Conservation (phyloP, 2,113 vertebrate genomes). For the Prunella himalayana region DNA sequence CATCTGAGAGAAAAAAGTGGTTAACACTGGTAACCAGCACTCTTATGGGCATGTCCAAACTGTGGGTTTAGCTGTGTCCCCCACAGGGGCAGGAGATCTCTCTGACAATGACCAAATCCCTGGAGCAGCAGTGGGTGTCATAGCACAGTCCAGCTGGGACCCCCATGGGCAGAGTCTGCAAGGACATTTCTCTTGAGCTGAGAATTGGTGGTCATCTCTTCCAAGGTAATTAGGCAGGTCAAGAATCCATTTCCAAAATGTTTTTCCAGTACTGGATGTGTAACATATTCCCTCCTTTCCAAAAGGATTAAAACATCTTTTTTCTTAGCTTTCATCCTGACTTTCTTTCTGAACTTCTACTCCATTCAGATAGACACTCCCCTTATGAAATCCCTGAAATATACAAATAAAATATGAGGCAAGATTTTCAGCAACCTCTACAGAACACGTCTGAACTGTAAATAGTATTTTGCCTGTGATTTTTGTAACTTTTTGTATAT, state of each 20-base stretch:
- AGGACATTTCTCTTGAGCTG: not conserved
- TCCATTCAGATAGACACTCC: not conserved
- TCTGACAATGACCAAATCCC: not conserved
- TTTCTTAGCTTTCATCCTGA: not conserved
- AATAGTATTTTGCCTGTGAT: not conserved
- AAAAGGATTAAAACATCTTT: not conserved
- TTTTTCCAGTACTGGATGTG: not conserved
- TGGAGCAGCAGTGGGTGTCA: rapidly evolving
- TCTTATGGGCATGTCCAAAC: not conserved
- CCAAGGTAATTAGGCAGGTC: not conserved
- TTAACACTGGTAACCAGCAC: not conserved
- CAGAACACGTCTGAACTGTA: not conserved
- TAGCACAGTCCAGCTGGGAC: not conserved
- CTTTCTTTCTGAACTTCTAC: not conserved
- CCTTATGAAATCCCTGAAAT: not conserved
- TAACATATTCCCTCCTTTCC: not conserved
- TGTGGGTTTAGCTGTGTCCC: not conserved
- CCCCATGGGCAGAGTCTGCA: not conserved
- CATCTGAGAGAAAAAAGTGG: not conserved
- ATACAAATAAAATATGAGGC: not conserved
- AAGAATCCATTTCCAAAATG: not conserved
- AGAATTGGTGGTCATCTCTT: rapidly evolving
- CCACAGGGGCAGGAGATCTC: not conserved
- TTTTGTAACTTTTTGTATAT: not conserved
- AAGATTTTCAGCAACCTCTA: not conserved